Base-by-base conservation (phyloP, 2,113 vertebrate genomes). In the Percopsis transmontana region DNA sequence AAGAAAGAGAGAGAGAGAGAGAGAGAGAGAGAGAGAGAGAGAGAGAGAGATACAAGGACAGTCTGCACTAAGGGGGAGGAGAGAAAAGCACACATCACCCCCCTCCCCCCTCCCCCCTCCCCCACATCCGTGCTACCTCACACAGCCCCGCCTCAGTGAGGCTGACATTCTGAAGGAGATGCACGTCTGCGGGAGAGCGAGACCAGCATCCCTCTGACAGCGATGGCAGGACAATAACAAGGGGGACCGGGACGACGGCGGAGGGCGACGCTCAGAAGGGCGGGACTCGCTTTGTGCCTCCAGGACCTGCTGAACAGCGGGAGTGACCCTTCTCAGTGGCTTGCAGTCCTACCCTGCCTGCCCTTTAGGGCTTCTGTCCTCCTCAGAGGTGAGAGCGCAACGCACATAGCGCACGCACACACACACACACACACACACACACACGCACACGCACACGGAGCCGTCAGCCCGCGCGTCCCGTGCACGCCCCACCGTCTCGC, bases 11-110 rank as follows among this genome's bases (percentile, higher is more conserved):
- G 57, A 67, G 62, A 72, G 48, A 65, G 63, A 66, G 61, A 61
- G 61, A 51, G 45, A 50, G 50, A 54, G 70, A 69, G 62, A 66
- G 74, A 62, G 62, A 48, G 62, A 64, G 66, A 80, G 79, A 72
- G 68, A 70, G 70, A 76, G 84, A 72, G 68, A 62, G 69, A 66
- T 79, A 62, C 79, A 87, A 88, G 70, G 88, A 86, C 79, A 88
- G 77, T 48, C 74, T 24, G 66, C 72, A 72, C 58, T 66, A 53
- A 68, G 5, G 76, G 66, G 84, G 69, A 72, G 78, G 77, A 44
- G 77, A 44, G 62, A 64, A 70, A 68, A 62, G 76, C 76, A 84
- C 72, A 66, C 71, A 67, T 73, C 51, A 20, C 44, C 42, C 74
- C 56, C 73, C 65, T 64, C 68, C 54, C 68, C 72, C 69, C 72